Percentiles rank a stretch among this genome's conserved stretches.
These are phyloP conservation scores for Radopholus similis DNA, from an alignment of 1,140 invertebrate genomes.

Conservation along the genomic window DNA sequence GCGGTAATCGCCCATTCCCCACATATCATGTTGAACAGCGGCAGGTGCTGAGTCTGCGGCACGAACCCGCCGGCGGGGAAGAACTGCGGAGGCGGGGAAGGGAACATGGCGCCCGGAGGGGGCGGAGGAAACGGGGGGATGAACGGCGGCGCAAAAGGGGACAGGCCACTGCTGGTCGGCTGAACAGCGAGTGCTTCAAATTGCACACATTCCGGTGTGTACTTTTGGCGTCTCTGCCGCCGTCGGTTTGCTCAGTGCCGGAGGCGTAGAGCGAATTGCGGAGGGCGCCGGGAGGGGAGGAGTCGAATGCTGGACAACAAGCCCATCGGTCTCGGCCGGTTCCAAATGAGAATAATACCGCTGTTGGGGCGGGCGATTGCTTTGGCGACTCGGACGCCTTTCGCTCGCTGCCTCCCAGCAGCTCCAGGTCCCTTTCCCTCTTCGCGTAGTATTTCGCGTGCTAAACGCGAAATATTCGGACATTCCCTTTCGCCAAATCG, in stretches of 20 bases:
- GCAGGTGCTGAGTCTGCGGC: too few species aligned
- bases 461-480: background rate
- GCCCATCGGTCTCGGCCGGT: too few species aligned
- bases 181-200: too few species aligned
- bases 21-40: conserved; percentile 24
- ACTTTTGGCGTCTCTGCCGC: too few species aligned
- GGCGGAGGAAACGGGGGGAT: conserved; percentile 8
- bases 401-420: background rate
- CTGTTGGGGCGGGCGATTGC: background rate
- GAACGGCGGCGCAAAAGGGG: background rate
- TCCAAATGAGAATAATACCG: background rate
- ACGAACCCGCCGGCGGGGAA: too few species aligned
- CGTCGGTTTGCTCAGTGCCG: background rate
- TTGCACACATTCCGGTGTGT: too few species aligned
- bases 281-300: too few species aligned
- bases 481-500: conserved; percentile 29
- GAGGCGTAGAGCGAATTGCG: conserved; percentile 10
- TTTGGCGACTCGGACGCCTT: background rate
- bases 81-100: too few species aligned
- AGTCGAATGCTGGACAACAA: too few species aligned
- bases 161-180: background rate
- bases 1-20: conserved; percentile 9
- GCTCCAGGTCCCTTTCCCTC: conserved; percentile 1
- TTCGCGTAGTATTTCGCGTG: background rate
- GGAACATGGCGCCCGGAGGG: too few species aligned